phyloP scores from a whole-genome alignment of 2,888 invertebrate genomes.

The Aethes cnicana region DNA sequence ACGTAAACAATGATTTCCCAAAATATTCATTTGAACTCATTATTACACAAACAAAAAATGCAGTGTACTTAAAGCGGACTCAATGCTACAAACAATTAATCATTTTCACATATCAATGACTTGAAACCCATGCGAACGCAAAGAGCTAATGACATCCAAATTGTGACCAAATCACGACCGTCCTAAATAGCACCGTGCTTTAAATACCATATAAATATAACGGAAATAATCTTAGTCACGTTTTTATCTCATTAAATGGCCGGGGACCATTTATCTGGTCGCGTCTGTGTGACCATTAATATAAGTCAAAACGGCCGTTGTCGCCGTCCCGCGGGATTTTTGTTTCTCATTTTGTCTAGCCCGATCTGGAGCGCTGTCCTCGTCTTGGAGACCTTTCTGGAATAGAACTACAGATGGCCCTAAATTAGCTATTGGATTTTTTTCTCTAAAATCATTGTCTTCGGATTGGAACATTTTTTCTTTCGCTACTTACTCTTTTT shows the following conservation, averaged over 20 bases:
- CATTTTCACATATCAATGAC: not conserved
- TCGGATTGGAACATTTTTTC: no score
- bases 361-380: constrained; percentile 46
- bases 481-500: no score
- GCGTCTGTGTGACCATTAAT: constrained; percentile 66
- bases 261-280: constrained; percentile 65
- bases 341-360: constrained; percentile 50
- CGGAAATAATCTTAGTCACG: constrained; percentile 59
- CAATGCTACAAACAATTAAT: no score
- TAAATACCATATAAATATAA: constrained; percentile 55
- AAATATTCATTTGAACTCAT: no score
- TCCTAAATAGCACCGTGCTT: constrained; percentile 37
- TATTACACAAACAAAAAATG: no score
- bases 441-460: no score
- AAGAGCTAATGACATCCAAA: constrained; percentile 19
- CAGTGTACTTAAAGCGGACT: no score
- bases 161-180: constrained; percentile 21
- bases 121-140: constrained; percentile 8
- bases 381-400: constrained; percentile 9
- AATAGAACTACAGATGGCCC: no score
- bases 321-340: constrained; percentile 40
- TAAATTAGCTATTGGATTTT: no score
- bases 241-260: constrained; percentile 75
- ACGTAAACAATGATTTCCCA: no score
- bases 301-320: constrained; percentile 57